A percentile compares a stretch with the other conserved stretches of the same genome.
Evolutionary conservation across 2,888 invertebrate genomes (phyloP).

Genomic region (Pseudococcus viburni): DNA sequence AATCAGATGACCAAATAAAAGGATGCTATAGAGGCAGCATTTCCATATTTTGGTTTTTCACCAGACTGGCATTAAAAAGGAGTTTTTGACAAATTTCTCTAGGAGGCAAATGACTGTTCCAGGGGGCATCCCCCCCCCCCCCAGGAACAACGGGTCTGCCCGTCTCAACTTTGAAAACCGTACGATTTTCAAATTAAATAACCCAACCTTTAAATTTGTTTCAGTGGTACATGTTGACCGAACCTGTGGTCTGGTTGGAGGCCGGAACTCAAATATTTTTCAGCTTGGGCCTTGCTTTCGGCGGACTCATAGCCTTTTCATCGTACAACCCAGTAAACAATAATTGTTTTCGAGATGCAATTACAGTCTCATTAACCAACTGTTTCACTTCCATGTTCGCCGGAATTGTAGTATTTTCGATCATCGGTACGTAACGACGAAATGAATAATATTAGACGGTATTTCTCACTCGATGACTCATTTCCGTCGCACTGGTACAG

Average conservation of each 20-base stretch:
- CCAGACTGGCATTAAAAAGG: too few relatives aligned
- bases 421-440: conserved; percentile 77
- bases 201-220: background rate
- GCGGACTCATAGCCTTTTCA: conserved; percentile 95
- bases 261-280: conserved; percentile 99
- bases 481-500: conserved; percentile 70
- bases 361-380: conserved; percentile 92
- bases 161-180: too few relatives aligned
- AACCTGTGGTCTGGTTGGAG: conserved; percentile 97
- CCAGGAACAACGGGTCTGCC: too few relatives aligned
- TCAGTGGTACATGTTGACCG: conserved; percentile 88
- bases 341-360: conserved; percentile 94
- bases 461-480: conserved; percentile 37
- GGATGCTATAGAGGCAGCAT: too few relatives aligned
- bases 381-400: conserved; percentile 97
- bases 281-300: conserved; percentile 94
- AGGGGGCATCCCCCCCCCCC: too few relatives aligned
- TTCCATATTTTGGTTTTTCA: too few relatives aligned
- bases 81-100: too few relatives aligned
- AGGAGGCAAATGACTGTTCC: too few relatives aligned
- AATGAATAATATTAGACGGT: background rate
- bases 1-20: too few relatives aligned
- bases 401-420: conserved; percentile 94
- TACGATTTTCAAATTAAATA: too few relatives aligned
- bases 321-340: conserved; percentile 98